Evolutionary conservation across 2,797 vertebrate species (phyloP).

Genomic region (Choloepus didactylus): DNA sequence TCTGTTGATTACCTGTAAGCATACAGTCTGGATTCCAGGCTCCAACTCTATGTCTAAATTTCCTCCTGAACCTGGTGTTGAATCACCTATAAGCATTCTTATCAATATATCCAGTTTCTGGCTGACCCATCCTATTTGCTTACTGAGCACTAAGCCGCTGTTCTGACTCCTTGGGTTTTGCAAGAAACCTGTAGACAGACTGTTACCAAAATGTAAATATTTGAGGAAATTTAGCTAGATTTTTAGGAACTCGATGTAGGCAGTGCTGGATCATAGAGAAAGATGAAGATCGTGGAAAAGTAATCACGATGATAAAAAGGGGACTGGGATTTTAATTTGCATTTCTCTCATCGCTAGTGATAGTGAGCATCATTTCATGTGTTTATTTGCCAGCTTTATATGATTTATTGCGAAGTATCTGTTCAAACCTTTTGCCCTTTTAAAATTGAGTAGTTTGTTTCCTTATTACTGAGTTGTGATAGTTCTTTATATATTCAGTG

Average conservation of each 20-base stretch:
- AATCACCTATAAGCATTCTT: not conserved
- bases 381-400: too few species aligned
- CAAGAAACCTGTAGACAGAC: not conserved
- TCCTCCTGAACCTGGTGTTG: not conserved
- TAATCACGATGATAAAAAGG: not conserved
- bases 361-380: too few species aligned
- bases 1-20: not conserved
- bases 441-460: too few species aligned
- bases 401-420: too few species aligned
- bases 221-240: not conserved
- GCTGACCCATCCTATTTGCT: not conserved
- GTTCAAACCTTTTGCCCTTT: too few species aligned
- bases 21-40: not conserved
- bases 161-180: not conserved
- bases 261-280: not conserved
- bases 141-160: not conserved
- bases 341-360: too few species aligned
- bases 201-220: not conserved
- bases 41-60: not conserved
- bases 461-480: too few species aligned
- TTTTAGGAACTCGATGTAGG: not conserved
- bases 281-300: not conserved
- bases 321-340: too few species aligned
- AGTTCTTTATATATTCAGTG: too few species aligned
- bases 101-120: not conserved